These are phyloP conservation scores for Salpingus planirostris DNA, from an alignment of 2,888 invertebrate genomes.

Conservation along the genomic window DNA sequence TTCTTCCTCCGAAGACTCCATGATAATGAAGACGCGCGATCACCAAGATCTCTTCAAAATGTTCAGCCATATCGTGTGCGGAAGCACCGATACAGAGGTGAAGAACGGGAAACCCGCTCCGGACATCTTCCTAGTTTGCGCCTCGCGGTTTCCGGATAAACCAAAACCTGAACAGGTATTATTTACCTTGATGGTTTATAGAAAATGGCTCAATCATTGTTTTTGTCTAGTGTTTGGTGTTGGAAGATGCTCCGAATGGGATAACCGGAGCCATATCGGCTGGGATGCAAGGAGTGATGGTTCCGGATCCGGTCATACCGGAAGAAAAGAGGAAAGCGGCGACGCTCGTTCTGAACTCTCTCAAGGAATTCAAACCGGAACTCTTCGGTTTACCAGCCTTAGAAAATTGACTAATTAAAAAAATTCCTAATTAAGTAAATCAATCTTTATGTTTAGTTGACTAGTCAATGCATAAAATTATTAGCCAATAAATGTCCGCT, in stretches of 20 bases:
- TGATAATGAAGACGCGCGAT: slow-evolving; percentile 47
- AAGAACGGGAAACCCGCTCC: slow-evolving; percentile 63
- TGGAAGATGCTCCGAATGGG: slow-evolving; percentile 90
- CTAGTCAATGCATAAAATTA: too few relatives aligned
- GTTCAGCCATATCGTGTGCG: slow-evolving; percentile 53
- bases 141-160: slow-evolving; percentile 48
- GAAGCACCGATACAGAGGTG: slow-evolving; percentile 58
- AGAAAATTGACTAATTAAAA: too few relatives aligned
- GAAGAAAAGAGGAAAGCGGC: slow-evolving; percentile 48
- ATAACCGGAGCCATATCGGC: slow-evolving; percentile 69
- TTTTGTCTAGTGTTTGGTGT: slow-evolving; percentile 56
- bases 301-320: slow-evolving; percentile 55
- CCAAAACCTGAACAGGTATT: slow-evolving; percentile 39
- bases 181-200: neutral
- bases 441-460: too few relatives aligned
- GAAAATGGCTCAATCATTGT: neutral
- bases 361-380: slow-evolving; percentile 76
- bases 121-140: slow-evolving; percentile 58
- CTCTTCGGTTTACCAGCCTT: slow-evolving; percentile 85
- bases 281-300: slow-evolving; percentile 81
- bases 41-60: slow-evolving; percentile 44
- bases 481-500: too few relatives aligned
- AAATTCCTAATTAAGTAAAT: too few relatives aligned
- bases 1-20: slow-evolving; percentile 51
- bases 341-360: slow-evolving; percentile 60